Percentiles rank a stretch among this genome's conserved stretches.
Conservation (phyloP, 1,140 invertebrate species). For the Plectrocnemia conspersa region DNA sequence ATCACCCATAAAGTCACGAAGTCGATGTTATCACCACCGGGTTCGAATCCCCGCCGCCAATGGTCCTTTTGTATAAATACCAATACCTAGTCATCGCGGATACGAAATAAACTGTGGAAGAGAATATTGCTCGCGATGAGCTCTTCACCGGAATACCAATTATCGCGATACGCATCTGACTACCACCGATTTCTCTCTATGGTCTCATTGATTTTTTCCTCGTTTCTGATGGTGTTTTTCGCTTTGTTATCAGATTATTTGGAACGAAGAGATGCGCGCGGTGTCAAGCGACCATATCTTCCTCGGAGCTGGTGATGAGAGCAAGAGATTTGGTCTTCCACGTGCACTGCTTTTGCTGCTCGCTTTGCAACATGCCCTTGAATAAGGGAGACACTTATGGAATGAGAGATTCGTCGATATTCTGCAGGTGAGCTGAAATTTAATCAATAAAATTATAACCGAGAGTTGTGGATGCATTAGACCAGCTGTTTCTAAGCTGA, state of each 20-base stretch:
- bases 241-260: slow-evolving; percentile 66
- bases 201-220: too few species aligned
- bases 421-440: slow-evolving; percentile 64
- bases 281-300: slow-evolving; percentile 85
- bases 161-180: too few species aligned
- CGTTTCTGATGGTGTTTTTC: slow-evolving; percentile 20
- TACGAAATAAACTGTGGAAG: too few species aligned
- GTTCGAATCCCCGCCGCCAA: neutral
- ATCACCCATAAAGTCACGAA: slow-evolving; percentile 35
- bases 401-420: slow-evolving; percentile 76
- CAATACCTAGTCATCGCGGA: too few species aligned
- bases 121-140: too few species aligned
- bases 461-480: too few species aligned
- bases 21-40: slow-evolving; percentile 31
- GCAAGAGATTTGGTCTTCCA: slow-evolving; percentile 91
- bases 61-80: too few species aligned
- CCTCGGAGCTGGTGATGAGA: slow-evolving; percentile 92
- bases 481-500: too few species aligned
- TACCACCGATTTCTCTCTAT: too few species aligned
- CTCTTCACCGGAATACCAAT: too few species aligned
- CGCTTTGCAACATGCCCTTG: slow-evolving; percentile 77
- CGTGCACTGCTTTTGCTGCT: slow-evolving; percentile 91
- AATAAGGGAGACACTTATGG: slow-evolving; percentile 93
- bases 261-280: slow-evolving; percentile 79
- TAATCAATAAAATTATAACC: too few species aligned